phyloP scores from a whole-genome alignment of 2,113 vertebrate species.

The Chionis minor region DNA sequence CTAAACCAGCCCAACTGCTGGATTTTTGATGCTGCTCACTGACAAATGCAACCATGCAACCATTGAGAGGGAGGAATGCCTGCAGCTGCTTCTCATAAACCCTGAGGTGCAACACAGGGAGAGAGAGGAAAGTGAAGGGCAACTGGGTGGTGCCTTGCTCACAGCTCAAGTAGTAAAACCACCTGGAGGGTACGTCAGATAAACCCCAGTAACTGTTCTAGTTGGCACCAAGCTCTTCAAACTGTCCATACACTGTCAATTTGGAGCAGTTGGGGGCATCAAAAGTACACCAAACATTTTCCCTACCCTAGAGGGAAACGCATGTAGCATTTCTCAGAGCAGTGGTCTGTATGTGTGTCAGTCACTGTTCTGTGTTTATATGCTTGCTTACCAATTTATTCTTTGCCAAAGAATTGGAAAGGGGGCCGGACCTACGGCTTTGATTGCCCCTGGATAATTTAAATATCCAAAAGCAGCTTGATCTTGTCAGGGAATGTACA shows the following conservation, averaged over 20 bases:
- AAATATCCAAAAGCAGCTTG: not conserved
- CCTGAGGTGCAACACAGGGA: not conserved
- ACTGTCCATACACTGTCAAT: not conserved
- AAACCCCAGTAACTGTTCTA: not conserved
- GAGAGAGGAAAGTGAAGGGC: not conserved
- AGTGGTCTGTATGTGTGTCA: not conserved
- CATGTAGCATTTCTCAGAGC: not conserved
- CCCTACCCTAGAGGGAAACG: not conserved
- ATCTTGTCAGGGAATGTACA: not conserved
- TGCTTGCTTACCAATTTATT: not conserved
- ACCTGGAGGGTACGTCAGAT: not conserved
- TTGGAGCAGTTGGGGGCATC: not conserved
- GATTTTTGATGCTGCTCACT: not conserved
- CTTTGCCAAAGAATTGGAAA: not conserved
- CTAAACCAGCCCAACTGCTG: not conserved
- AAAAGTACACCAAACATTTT: not conserved
- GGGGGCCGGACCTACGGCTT: not conserved
- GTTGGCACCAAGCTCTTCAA: not conserved
- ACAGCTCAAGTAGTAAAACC: not conserved
- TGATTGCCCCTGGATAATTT: not conserved
- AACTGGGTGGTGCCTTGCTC: not conserved
- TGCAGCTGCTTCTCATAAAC: not conserved
- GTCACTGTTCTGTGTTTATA: not conserved
- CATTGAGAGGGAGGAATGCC: not conserved
- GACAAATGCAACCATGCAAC: rapidly evolving